Conservation (phyloP, 1,140 invertebrate genomes). For the Venustaconcha ellipsiformis region DNA sequence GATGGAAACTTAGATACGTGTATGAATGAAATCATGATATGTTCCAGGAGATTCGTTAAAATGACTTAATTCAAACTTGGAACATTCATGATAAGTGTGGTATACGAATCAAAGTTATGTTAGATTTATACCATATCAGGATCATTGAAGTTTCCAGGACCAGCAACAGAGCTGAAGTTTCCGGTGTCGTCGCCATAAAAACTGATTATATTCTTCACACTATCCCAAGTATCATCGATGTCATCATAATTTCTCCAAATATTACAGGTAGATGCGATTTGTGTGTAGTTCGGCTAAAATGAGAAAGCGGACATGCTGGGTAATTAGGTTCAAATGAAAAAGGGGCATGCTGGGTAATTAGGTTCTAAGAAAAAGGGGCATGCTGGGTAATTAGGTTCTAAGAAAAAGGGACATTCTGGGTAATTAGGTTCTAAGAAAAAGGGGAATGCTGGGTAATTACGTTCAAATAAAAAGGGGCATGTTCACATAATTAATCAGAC, state of each 20-base stretch:
- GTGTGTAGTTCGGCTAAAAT: slow-evolving; percentile 46
- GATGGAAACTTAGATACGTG: background rate
- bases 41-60: background rate
- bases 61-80: background rate
- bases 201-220: slow-evolving; percentile 91
- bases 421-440: slow-evolving; percentile 44
- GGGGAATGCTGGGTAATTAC: background rate
- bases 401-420: background rate
- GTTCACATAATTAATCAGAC: too few relatives aligned
- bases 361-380: background rate
- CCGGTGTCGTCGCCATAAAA: slow-evolving; percentile 97
- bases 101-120: background rate
- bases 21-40: background rate
- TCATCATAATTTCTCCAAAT: slow-evolving; percentile 97
- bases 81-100: background rate
- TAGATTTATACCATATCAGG: slow-evolving; percentile 88
- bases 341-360: slow-evolving; percentile 26
- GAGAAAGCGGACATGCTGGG: background rate
- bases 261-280: slow-evolving; percentile 82
- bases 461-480: too few relatives aligned
- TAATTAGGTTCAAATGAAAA: too few relatives aligned
- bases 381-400: too few relatives aligned
- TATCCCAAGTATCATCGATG: slow-evolving; percentile 94
- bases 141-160: slow-evolving; percentile 98
- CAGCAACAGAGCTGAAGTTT: slow-evolving; percentile 89